Evolutionary conservation across 2,888 invertebrate species (phyloP), one percentile per base, ranked within the genome.

Genomic region (Rhimphoctona megacephalus): DNA sequence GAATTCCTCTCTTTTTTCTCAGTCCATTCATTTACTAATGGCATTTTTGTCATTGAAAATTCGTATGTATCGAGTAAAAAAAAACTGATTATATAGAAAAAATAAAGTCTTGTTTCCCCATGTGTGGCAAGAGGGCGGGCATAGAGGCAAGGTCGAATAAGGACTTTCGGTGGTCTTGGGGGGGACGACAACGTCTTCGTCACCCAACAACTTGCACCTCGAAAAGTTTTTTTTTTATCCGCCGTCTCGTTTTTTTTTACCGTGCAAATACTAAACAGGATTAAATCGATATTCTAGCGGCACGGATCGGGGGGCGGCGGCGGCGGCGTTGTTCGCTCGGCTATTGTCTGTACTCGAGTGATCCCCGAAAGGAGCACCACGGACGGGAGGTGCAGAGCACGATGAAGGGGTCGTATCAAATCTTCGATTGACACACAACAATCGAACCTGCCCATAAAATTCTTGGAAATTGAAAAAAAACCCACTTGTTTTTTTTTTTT

Each of bases 341-440:
- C 39, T 76, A 79, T 85, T 80, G 82, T 80, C 79, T n/a, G 64
- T 52, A 25, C 64, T 39, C 39, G 54, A 80, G 79, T 64, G 80
- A 74, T 57, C 61, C 57, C 39, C 43, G 14, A 57, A 78, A 69
- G 61, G 46, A 54, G 33, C 64, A 74, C 9, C 61, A 52, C n/a
- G 52, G 39, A 39, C 39, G 67, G 61, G 30, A 36, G 66, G n/a
- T 11, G 76, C 49, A 43, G 49, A 72, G 30, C 30, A 54, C 52
- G 76, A 82, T 76, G 76, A 69, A 78, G 74, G 77, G 85, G 84
- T 78, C 81, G 84, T 79, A 87, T 87, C 85, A 82, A 85, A 87
- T 85, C 64, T 73, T 33, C 39, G 78, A 57, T 61, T 84, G 81
- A 84, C 86, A 81, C 81, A 85, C 79, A 76, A 85, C 86, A 85